Base-by-base conservation (phyloP, 2,113 vertebrate genomes). In the Sminthopsis crassicaudata region DNA sequence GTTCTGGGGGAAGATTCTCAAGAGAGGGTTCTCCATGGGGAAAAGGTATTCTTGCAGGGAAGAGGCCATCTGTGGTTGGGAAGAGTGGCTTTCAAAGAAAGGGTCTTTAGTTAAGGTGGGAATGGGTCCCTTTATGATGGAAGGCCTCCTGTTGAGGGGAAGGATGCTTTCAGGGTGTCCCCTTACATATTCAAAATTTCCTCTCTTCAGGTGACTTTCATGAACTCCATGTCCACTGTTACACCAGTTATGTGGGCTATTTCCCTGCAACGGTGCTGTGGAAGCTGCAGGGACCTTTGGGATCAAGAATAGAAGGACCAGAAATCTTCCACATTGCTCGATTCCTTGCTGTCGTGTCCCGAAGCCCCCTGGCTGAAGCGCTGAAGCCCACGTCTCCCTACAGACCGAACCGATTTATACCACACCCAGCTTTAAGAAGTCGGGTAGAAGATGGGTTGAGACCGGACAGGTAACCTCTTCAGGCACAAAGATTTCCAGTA, bases 261-360 rank as follows among this genome's bases (percentile, higher is more conserved):
- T 99, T 99, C 97, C 97, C 89, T 0, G 95, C 98, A 7, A 97
- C 98, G 0, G 48, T 99, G 96, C 93, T 98, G 46, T 97, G 97
- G 94, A 98, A 98, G 95, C 95, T 92, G 0, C 90, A 89, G 0
- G 24, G 53, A 53, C 89, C 88, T 1, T 94, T n/a, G 54, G 94
- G 95, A 42, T 53, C 94, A 0, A 93, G 96, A 3, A 91, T 97
- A 0, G 95, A 97, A 84, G 95, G 88, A 89, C 93, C 96, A 14
- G 94, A 92, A 67, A 96, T 97, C 27, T 99, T 99, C 98, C 97
- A 98, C 97, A 99, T 99, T 14, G 97, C 99, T 42, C 99, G 99
- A 90, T 98, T 97, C 12, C 8, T 99, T 7, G 98, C 99, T 9
- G 99, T 98, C 0, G 0, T 98, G 0, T 98, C 97, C 0, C 97